Evolutionary conservation across 2,113 vertebrate species (phyloP), one percentile per base, ranked within the genome.

Genomic region (Gobius niger): DNA sequence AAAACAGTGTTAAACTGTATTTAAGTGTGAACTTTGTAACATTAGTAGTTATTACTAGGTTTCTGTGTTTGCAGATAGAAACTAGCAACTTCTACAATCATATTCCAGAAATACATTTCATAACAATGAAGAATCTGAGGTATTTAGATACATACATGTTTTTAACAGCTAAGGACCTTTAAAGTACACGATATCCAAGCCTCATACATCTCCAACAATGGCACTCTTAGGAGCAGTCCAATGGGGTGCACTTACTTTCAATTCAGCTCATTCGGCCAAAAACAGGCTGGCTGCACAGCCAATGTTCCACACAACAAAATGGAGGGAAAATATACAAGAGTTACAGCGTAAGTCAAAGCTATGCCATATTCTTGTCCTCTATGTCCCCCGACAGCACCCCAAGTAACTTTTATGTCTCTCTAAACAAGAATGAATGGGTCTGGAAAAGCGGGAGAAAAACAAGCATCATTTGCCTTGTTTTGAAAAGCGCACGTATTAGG

Each of bases 401-500:
- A 78, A 77, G 78, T 71, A 78, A 77, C 73, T 88, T 81, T 76
- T 75, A 73, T 85, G 76, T 67, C 70, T 63, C 67, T 68, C 51
- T 9, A 75, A 87, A 85, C 75, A 76, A 78, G 75, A 84, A 87
- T 73, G 70, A 86, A 81, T 77, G 82, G 76, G 69, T 69, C 83
- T 68, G 59, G 61, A 59, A 47, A 3, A 24, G 24, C 24, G 24
- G 24, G 24, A 3, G 24, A 24, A 24, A 24, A 24, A 24, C 24
- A 24, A 34, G 24, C 24, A 34, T 34, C 3, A 34, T 34, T 34
- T 34, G 24, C 24, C 24, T 34, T 34, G 24, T 34, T 34, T 34
- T 4, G 24, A 2, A 34, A 34, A 34, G 24, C 24, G 24, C 24
- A 34, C 24, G 3, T 34, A 24, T 24, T 24, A 24, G 24, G 24